Percentiles rank a stretch among this genome's conserved stretches.
Conservation (phyloP, 2,113 vertebrate genomes). For the Brienomyrus longianalis region DNA sequence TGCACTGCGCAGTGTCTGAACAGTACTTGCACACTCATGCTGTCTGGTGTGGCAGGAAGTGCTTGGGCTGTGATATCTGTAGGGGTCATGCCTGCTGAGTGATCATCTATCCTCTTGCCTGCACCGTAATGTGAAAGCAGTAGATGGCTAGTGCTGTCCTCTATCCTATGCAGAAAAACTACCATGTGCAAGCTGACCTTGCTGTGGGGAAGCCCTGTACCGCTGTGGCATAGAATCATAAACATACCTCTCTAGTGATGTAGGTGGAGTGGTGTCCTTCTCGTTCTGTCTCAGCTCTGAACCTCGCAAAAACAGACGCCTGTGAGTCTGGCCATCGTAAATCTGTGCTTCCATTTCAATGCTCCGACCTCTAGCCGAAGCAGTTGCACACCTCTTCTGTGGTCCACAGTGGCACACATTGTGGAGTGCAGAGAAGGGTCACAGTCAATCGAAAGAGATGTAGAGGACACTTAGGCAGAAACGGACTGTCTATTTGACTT, state of each 20-base stretch:
- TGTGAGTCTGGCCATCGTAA: background rate
- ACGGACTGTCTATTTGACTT: background rate
- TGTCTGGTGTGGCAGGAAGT: background rate
- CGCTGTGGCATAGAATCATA: background rate
- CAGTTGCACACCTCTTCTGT: background rate
- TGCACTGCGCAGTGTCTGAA: background rate
- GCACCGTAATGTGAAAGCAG: background rate
- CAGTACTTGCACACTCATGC: background rate
- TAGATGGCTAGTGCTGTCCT: background rate
- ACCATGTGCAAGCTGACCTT: background rate
- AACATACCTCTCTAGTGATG: background rate
- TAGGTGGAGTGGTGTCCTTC: background rate
- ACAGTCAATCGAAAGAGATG: background rate
- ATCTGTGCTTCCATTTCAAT: background rate
- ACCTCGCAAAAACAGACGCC: background rate
- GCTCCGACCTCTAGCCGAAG: background rate
- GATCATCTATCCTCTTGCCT: background rate
- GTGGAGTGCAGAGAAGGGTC: background rate
- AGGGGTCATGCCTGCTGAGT: background rate
- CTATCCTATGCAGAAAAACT: background rate
- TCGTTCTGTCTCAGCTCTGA: background rate
- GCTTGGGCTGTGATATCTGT: background rate
- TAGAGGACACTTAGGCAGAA: background rate
- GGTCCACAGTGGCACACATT: background rate
- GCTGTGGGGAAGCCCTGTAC: background rate